Base-by-base conservation (phyloP, 2,113 vertebrate genomes). In the Zonotrichia leucophrys region DNA sequence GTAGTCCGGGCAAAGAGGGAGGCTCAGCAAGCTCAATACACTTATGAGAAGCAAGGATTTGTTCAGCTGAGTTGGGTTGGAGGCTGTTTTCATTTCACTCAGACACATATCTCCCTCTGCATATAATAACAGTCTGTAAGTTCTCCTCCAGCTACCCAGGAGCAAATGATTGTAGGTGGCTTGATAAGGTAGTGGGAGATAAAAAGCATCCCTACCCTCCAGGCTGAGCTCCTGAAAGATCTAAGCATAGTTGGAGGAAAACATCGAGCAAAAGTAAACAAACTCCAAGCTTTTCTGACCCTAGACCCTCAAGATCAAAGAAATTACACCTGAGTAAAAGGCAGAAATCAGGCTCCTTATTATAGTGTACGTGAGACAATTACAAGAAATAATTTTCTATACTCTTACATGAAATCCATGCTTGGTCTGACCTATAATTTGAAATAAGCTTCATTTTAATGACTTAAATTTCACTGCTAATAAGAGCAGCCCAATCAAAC, bases 341-440 rank as follows among this genome's bases (percentile, higher is more conserved):
- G 31, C 60, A 83, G 28, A 83, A 90, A 33, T 33, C 15, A 2
- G 39, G 23, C 14, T 93, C 33, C 42, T 83, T 86, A 42, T 79
- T 87, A 77, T 5, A 42, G 23, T 7, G 42, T 33, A 47, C 6
- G 20, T 2, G n/a, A 89, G 70, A 77, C 70, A 97, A 98, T 95
- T 95, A 98, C 83, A 95, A 97, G 79, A 93, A 97, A 97, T 87
- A 6, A 89, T 87, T 93, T 66, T 86, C 70, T 93, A 30, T 83
- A 39, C 35, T 91, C 47, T 35, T 53, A 39, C 49, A 39, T 63
- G 69, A 96, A 92, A 90, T 88, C 76, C 72, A 92, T 83, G 47
- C 73, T 94, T 84, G 53, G 52, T 93, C 60, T 89, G 88, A 92
- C 76, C 92, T 96, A 87, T 87, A 91, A 89, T 88, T 92, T 92